These are phyloP conservation scores for Aethes cnicana DNA, from an alignment of 2,888 invertebrate genomes.

Conservation along the genomic window DNA sequence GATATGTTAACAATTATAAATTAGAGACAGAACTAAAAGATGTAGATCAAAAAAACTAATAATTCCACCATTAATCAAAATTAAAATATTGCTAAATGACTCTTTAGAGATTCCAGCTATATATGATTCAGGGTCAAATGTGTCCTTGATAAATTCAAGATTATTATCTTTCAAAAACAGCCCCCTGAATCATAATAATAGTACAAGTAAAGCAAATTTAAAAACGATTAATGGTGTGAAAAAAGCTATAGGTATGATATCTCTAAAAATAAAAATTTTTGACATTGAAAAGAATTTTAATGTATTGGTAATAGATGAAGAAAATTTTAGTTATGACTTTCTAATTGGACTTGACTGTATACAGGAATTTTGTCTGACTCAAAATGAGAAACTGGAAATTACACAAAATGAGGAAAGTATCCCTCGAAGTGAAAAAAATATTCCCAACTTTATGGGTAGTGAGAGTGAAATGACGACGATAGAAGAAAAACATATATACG, in stretches of 20 bases:
- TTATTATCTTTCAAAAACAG: conserved; percentile 31
- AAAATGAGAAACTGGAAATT: conserved; percentile 30
- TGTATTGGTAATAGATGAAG: conserved; percentile 28
- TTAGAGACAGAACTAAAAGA: conserved; percentile 33
- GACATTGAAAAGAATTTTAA: conserved; percentile 34
- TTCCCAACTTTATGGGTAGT: conserved; percentile 18
- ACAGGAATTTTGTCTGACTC: conserved; percentile 25
- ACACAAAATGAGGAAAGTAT: neutral
- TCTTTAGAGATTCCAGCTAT: conserved; percentile 34
- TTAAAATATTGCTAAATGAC: conserved; percentile 37
- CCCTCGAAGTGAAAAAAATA: neutral
- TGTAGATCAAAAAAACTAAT: conserved; percentile 38
- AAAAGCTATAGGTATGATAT: conserved; percentile 31
- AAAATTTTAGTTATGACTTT: conserved; percentile 30
- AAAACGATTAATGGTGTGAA: conserved; percentile 35
- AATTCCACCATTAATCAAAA: conserved; percentile 36
- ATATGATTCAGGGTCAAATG: conserved; percentile 45
- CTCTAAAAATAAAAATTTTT: conserved; percentile 35
- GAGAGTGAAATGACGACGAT: neutral
- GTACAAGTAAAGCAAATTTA: conserved; percentile 28
- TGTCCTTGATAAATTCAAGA: conserved; percentile 40
- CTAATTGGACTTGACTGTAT: conserved; percentile 33
- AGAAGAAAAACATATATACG: neutral
- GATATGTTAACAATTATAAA: conserved; percentile 31
- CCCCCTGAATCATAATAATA: neutral